phyloP scores from a whole-genome alignment of 2,888 invertebrate species.

The Lepidocyrtinus sp. region DNA sequence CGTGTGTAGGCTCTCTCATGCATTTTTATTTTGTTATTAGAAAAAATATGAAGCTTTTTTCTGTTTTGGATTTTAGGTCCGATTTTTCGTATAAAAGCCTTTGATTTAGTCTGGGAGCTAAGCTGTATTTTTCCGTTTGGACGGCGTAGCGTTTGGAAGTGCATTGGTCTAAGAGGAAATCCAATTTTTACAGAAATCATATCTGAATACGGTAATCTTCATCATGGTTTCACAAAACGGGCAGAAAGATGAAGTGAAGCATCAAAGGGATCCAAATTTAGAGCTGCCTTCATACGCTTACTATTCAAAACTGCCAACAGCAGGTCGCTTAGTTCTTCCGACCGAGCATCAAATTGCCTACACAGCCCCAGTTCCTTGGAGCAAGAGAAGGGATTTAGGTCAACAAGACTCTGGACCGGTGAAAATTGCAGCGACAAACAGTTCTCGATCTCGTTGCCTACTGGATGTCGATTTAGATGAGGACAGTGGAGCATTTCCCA shows the following conservation, averaged over 20 bases:
- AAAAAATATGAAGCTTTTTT: slow-evolving; percentile 9
- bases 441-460: slow-evolving; percentile 48
- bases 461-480: slow-evolving; percentile 63
- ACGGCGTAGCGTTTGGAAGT: too few relatives aligned
- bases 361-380: slow-evolving; percentile 58
- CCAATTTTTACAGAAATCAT: neutral
- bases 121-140: too few relatives aligned
- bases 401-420: neutral
- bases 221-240: slow-evolving; percentile 19
- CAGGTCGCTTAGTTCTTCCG: slow-evolving; percentile 59
- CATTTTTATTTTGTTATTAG: slow-evolving; percentile 12
- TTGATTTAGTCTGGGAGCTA: too few relatives aligned
- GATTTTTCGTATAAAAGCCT: neutral
- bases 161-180: too few relatives aligned
- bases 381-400: slow-evolving; percentile 32
- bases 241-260: neutral
- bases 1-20: too few relatives aligned
- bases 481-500: slow-evolving; percentile 56
- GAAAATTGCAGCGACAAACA: slow-evolving; percentile 46
- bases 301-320: slow-evolving; percentile 51
- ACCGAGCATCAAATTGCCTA: slow-evolving; percentile 53
- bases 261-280: slow-evolving; percentile 21
- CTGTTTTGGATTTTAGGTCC: slow-evolving; percentile 6
- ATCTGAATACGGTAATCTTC: neutral
- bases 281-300: slow-evolving; percentile 57